Percentiles rank a stretch among this genome's conserved stretches.
Evolutionary conservation across 2,888 invertebrate species (phyloP).

Genomic region (Parthenolecanium corni): DNA sequence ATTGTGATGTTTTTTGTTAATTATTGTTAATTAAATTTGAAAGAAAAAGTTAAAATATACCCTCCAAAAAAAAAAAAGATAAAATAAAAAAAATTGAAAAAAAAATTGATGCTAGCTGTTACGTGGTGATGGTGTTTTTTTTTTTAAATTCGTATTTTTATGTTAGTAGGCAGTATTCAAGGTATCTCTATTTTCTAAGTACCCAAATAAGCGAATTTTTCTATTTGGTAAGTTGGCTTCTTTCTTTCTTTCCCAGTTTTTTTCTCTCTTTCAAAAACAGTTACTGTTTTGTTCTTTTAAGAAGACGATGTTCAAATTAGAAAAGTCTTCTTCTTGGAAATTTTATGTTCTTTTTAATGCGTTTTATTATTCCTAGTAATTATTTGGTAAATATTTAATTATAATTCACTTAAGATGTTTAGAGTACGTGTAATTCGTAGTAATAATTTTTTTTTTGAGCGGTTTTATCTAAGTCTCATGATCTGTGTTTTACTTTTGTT

Average conservation of each 20-base stretch:
- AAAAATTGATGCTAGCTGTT: slow-evolving; percentile 16
- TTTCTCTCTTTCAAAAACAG: not conserved
- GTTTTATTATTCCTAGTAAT: slow-evolving; percentile 27
- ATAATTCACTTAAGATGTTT: slow-evolving; percentile 26
- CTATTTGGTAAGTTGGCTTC: slow-evolving; percentile 17
- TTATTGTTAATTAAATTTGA: slow-evolving; percentile 19
- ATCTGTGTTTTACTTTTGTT: slow-evolving; percentile 28
- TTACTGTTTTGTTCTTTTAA: slow-evolving; percentile 10
- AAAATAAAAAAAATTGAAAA: not conserved
- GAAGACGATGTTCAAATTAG: slow-evolving; percentile 18
- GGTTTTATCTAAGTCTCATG: slow-evolving; percentile 29
- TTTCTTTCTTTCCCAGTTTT: not conserved
- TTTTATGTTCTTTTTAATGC: slow-evolving; percentile 24
- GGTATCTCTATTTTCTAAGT: slow-evolving; percentile 20
- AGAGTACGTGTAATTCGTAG: slow-evolving; percentile 21
- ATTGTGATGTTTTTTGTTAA: slow-evolving; percentile 28
- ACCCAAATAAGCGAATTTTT: slow-evolving; percentile 21
- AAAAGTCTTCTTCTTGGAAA: slow-evolving; percentile 21
- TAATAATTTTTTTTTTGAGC: slow-evolving; percentile 26
- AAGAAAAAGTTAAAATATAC: slow-evolving; percentile 7
- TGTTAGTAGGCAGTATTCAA: slow-evolving; percentile 27
- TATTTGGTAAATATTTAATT: slow-evolving; percentile 20
- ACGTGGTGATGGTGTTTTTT: slow-evolving; percentile 26
- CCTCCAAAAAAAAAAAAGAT: not conserved
- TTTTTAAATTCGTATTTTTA: slow-evolving; percentile 9